phyloP scores from a whole-genome alignment of 1,140 invertebrate species.

The Halesus radiatus region DNA sequence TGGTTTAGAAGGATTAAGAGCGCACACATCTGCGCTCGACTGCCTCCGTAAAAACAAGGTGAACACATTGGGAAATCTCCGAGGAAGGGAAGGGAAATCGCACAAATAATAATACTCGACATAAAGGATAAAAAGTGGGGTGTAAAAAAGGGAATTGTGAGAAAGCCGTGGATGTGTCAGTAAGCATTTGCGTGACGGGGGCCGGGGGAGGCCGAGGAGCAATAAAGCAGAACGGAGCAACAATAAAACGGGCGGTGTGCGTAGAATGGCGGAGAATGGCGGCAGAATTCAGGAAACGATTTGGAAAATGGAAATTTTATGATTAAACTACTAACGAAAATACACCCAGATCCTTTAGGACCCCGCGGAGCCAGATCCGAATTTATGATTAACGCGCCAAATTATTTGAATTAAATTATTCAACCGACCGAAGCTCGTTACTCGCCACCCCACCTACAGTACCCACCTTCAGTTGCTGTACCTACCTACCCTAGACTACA shows the following conservation, averaged over 20 bases:
- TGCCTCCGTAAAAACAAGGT: not conserved
- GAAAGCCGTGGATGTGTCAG: conserved; percentile 7
- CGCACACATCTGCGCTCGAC: not conserved
- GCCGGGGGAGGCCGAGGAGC: conserved; percentile 30
- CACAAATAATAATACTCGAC: conserved; percentile 18
- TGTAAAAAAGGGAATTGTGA: not conserved
- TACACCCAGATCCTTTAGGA: conserved; percentile 32
- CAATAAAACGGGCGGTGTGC: conserved; percentile 47
- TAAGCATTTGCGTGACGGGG: not conserved
- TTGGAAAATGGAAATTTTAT: conserved; percentile 58
- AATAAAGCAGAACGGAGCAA: conserved; percentile 53
- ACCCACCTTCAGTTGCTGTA: too few relatives aligned
- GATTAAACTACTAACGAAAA: conserved; percentile 53
- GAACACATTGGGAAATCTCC: conserved; percentile 17
- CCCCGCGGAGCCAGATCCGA: conserved; percentile 20
- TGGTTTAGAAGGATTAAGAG: not conserved
- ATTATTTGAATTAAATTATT: conserved; percentile 42
- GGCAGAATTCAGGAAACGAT: conserved; percentile 55
- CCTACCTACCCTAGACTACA: too few relatives aligned
- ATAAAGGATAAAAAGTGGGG: conserved; percentile 1
- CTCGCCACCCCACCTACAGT: not conserved
- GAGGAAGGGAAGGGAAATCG: not conserved
- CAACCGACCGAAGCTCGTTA: conserved; percentile 11
- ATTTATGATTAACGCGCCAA: conserved; percentile 51
- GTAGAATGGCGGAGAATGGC: not conserved